Evolutionary conservation across 2,888 invertebrate species (phyloP).

Genomic region (Dicyrtomina minuta): DNA sequence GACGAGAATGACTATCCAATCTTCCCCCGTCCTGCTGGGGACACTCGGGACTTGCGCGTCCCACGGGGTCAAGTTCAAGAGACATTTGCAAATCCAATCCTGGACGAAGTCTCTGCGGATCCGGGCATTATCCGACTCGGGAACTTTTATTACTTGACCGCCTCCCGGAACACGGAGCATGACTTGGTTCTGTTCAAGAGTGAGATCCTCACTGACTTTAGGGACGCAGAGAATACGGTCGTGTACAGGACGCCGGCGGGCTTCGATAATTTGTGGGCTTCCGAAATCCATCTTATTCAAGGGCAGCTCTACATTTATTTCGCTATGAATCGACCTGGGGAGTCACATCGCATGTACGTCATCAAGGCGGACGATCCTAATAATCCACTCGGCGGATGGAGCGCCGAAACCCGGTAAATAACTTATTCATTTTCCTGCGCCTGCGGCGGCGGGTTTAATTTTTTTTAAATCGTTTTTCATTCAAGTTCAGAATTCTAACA

Average conservation of each 20-base stretch:
- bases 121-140: constrained; percentile 29
- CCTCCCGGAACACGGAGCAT: constrained; percentile 33
- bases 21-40: constrained; percentile 39
- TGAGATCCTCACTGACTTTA: constrained; percentile 33
- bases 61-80: constrained; percentile 38
- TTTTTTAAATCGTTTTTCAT: no score
- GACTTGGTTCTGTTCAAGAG: constrained; percentile 33
- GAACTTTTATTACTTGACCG: constrained; percentile 35
- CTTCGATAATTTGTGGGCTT: constrained; percentile 37
- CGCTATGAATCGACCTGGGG: constrained; percentile 36
- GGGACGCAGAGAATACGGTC: constrained; percentile 24
- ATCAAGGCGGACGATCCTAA: constrained; percentile 44
- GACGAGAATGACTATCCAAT: constrained; percentile 33
- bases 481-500: no score
- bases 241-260: constrained; percentile 28
- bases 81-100: constrained; percentile 35
- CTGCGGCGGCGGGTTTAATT: no score
- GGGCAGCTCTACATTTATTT: constrained; percentile 44
- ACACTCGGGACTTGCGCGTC: constrained; percentile 18
- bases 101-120: constrained; percentile 36
- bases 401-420: not conserved
- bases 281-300: constrained; percentile 42
- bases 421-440: no score
- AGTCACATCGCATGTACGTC: constrained; percentile 51
- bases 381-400: constrained; percentile 42